These are phyloP conservation scores for Dynastes grantii DNA, from an alignment of 2,888 invertebrate species.

Conservation along the genomic window DNA sequence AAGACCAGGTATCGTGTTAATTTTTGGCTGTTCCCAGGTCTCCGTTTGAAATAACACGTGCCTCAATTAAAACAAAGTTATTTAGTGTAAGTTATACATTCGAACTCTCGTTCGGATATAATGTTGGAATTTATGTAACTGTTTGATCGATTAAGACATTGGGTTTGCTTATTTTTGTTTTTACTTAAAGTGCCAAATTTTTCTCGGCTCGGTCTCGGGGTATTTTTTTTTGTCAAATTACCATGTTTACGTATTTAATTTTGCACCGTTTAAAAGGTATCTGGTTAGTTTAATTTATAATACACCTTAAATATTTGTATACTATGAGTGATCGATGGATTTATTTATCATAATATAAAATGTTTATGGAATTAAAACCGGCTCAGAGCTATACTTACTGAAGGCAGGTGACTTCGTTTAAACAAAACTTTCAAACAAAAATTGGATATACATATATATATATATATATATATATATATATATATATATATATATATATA, in stretches of 20 bases:
- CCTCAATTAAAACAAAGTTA: slow-evolving; percentile 23
- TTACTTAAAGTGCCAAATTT: slow-evolving; percentile 50
- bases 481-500: too few species aligned
- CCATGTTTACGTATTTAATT: slow-evolving; percentile 50
- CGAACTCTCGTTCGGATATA: slow-evolving; percentile 22
- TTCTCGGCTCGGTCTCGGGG: slow-evolving; percentile 31
- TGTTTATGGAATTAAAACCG: slow-evolving; percentile 46
- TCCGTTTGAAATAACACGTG: slow-evolving; percentile 38
- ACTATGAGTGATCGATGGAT: slow-evolving; percentile 51
- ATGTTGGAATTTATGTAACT: slow-evolving; percentile 43
- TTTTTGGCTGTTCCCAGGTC: slow-evolving; percentile 26
- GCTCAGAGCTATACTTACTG: slow-evolving; percentile 36
- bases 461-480: too few species aligned
- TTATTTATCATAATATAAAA: slow-evolving; percentile 52
- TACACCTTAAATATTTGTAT: slow-evolving; percentile 52
- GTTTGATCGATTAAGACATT: slow-evolving; percentile 36
- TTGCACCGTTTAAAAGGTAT: slow-evolving; percentile 41
- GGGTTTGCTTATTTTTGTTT: slow-evolving; percentile 51
- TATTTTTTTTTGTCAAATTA: slow-evolving; percentile 52
- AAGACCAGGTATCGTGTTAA: slow-evolving; percentile 15
- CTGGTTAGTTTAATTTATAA: slow-evolving; percentile 53
- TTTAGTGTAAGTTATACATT: slow-evolving; percentile 31
- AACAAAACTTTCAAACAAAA: slow-evolving; percentile 45
- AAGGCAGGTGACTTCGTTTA: slow-evolving; percentile 41
- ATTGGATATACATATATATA: slow-evolving; percentile 30